phyloP scores from a whole-genome alignment of 2,113 vertebrate genomes.

The Phyllostomus hastatus region DNA sequence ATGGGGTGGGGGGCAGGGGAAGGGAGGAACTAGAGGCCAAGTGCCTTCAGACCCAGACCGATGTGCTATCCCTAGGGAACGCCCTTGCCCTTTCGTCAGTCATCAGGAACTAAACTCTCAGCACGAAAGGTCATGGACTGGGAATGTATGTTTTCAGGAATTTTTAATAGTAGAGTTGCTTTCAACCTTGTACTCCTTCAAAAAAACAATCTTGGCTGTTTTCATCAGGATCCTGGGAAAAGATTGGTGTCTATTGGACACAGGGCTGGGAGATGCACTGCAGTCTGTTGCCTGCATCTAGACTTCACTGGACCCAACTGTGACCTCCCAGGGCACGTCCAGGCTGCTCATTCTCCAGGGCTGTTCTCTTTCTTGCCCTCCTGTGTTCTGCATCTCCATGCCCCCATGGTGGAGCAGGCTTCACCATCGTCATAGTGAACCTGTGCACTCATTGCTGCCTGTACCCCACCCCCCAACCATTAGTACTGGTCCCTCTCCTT shows the following conservation, averaged over 20 bases:
- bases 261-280: neutral
- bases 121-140: neutral
- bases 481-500: neutral
- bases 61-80: neutral
- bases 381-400: neutral
- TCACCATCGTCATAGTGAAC: rapidly evolving
- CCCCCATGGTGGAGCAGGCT: too few species aligned
- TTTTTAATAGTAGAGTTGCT: neutral
- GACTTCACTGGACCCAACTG: neutral
- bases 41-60: neutral
- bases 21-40: neutral
- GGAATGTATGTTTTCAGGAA: neutral
- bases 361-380: neutral
- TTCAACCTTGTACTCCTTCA: neutral
- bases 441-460: rapidly evolving
- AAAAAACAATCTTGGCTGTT: neutral
- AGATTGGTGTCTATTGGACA: neutral
- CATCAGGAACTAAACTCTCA: neutral
- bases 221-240: neutral
- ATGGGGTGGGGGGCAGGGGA: neutral
- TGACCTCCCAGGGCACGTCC: neutral
- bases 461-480: rapidly evolving
- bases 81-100: neutral
- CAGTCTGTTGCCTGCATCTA: neutral
- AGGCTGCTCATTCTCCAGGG: neutral